Evolutionary conservation across 2,113 vertebrate species (phyloP), one percentile per base, ranked within the genome.

Genomic region (Panthera uncia): DNA sequence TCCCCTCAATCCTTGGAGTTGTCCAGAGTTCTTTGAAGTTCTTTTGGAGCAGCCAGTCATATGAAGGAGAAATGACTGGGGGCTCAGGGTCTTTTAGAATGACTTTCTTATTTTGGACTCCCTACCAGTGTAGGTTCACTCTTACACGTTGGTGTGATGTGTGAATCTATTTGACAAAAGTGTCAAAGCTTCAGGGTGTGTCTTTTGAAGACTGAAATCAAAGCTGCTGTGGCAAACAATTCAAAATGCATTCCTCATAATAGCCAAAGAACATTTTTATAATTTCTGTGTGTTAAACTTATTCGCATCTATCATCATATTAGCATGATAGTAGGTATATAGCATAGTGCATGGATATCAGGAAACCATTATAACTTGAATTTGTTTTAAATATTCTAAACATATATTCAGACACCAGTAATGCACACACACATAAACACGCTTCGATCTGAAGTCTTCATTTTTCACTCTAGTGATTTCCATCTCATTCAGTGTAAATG

Each of bases 141-240:
- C 27, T 91, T 66, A 50, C 3, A 29, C 29, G 41, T 63, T 91
- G 19, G 11, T 80, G 7, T 16, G 38, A 76, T 86, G 19, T 89
- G 25, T 78, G 94, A 84, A 83, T 88, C 63, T 83, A 23, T 73
- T 33, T 95, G 81, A 95, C 89, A 73, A 73, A 76, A 66, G 25
- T 50, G 45, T 57, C 50, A 69, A 25, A 55, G 33, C 15, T 83
- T 96, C 82, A 88, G 45, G 84, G 50, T 69, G 12, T 74, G 25
- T 63, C 63, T 81, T 87, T 78, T 79, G 27, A 73, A 93, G 69
- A 73, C 3, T 88, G 63, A 93, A 79, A 79, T 79, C n/a, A 93
- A 89, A 79, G 13, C 12, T 83, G 0, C 16, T 73, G 33, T 91
- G 61, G 57, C 38, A 93, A 88, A 83, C 78, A 73, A 83, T 91